Base-by-base conservation (phyloP, 2,888 invertebrate species). In the Ophion ventricosus region DNA sequence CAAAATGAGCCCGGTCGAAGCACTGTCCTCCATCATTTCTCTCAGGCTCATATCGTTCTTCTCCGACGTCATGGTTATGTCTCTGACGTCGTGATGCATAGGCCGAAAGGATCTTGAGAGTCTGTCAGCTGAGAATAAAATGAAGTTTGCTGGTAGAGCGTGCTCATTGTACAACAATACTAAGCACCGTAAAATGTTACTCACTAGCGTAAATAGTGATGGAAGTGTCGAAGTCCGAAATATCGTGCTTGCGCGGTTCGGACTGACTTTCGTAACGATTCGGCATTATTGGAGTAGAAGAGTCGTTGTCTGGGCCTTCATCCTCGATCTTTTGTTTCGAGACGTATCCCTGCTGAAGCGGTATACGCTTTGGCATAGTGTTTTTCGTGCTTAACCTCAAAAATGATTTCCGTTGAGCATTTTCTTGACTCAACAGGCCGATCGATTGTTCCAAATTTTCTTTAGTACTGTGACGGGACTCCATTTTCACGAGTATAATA, bases 1-100 rank as follows among this genome's bases (percentile, higher is more conserved):
- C 25, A 93, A 82, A 64, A 93, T 90, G n/a, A 90, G 87, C 1
- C 92, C 92, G 0, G 93, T 92, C 0, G 90, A 89, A 2, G 89
- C 83, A 57, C 91, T 91, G 26, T 93, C 92, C 11, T 93, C 92
- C 92, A 93, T 93, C 89, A 92, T 91, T 77, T 92, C 92, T 20
- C 91, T 87, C 2, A 92, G 85, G 0, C 89, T 91, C 69, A 91
- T 80, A 29, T 92, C 90, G 64, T 83, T 90, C 35, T 84, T 90
- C 25, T 91, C 91, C 0, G 89, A 86, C 11, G 83, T 81, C 49
- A 85, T 70, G 87, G 90, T 91, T 23, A 91, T 89, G 69, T 92
- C 90, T 26, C 88, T 75, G 5, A 91, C 73, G 59, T 91, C 91
- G 43, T 91, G 89, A 1, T 91, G 89, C 23, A 87, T 66, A 7